Conservation (phyloP, 2,888 invertebrate genomes). For the Parasteatoda lunata region DNA sequence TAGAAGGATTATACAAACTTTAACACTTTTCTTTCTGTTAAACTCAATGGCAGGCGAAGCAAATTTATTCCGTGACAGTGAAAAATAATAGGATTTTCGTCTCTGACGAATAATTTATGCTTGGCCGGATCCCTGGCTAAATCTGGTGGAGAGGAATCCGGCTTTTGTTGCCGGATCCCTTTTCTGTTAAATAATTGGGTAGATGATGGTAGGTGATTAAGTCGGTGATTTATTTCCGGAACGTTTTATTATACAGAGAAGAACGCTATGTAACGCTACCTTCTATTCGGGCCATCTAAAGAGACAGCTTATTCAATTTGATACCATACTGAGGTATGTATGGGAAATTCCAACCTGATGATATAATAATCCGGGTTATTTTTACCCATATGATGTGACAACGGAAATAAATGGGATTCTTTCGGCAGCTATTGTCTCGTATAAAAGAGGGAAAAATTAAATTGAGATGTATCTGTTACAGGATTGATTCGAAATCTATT, state of each 20-base stretch:
- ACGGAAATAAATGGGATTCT: too few species aligned
- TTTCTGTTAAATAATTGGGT: slow-evolving; percentile 41
- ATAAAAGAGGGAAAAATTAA: too few species aligned
- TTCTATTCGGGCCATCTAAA: neutral
- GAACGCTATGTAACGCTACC: neutral
- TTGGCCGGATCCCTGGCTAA: neutral
- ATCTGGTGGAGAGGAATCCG: slow-evolving; percentile 17
- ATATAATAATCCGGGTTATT: neutral
- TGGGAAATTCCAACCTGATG: neutral
- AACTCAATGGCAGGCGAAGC: neutral
- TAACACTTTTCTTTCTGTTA: neutral
- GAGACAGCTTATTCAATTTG: slow-evolving; percentile 5
- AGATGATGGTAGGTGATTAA: slow-evolving; percentile 18
- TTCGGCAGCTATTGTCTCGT: too few species aligned
- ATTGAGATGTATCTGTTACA: too few species aligned
- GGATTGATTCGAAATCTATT: too few species aligned
- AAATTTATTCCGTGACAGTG: slow-evolving; percentile 8
- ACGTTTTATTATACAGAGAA: slow-evolving; percentile 14
- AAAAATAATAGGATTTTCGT: slow-evolving; percentile 16
- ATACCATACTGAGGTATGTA: neutral
- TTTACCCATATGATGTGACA: neutral
- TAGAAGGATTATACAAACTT: neutral
- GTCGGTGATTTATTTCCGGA: slow-evolving; percentile 10
- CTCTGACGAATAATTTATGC: slow-evolving; percentile 10
- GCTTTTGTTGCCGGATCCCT: slow-evolving; percentile 10